A percentile compares a stretch with the other conserved stretches of the same genome.
phyloP scores from a whole-genome alignment of 2,113 vertebrate species.

The Muscicapa adusta region DNA sequence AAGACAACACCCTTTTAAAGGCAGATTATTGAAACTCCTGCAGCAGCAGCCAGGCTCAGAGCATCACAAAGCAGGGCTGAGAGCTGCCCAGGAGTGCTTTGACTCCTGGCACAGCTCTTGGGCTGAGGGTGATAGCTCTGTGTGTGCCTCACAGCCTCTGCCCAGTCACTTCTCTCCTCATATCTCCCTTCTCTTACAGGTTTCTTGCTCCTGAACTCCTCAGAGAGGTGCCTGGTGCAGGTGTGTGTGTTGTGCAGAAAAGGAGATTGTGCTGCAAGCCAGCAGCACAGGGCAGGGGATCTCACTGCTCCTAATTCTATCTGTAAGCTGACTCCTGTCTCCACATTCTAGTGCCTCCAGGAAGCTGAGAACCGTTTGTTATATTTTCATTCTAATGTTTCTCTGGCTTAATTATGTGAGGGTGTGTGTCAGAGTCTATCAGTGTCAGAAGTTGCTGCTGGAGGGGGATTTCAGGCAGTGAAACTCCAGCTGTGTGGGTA shows the following conservation, averaged over 20 bases:
- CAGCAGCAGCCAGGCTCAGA: accelerated
- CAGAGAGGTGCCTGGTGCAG: background rate
- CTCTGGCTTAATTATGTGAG: background rate
- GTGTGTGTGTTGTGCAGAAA: background rate
- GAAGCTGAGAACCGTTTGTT: background rate
- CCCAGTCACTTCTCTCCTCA: background rate
- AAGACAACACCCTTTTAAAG: background rate
- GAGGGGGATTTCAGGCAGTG: background rate
- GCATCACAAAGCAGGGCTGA: accelerated
- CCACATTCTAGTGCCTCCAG: background rate
- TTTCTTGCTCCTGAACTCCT: background rate
- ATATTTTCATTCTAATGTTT: background rate
- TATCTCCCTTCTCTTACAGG: background rate
- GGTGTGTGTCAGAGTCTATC: background rate
- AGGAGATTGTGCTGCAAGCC: background rate
- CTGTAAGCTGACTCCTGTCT: background rate
- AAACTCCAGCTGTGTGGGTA: background rate
- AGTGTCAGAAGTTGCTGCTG: background rate
- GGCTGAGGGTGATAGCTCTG: background rate
- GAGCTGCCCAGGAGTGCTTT: background rate
- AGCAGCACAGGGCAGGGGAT: background rate
- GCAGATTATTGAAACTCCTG: background rate
- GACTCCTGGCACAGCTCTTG: background rate
- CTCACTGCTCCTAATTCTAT: background rate
- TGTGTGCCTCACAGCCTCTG: background rate